phyloP scores from a whole-genome alignment of 1,140 invertebrate species.

The Chelonus insularis region DNA sequence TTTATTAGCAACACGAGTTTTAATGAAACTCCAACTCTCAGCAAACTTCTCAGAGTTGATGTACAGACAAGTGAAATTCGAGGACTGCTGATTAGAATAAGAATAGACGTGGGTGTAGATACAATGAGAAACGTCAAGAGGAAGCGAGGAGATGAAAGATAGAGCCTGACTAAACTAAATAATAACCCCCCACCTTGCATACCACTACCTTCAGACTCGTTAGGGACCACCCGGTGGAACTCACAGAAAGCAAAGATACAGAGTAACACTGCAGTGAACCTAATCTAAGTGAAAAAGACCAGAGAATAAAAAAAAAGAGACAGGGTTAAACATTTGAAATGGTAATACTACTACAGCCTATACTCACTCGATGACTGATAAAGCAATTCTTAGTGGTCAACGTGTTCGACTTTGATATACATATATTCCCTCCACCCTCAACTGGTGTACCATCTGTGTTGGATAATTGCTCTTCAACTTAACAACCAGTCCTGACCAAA shows the following conservation, averaged over 20 bases:
- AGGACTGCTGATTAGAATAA: no score
- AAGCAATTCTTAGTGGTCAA: constrained; percentile 46
- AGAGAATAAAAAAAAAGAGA: background rate
- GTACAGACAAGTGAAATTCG: no score
- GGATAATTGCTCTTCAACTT: constrained; percentile 18
- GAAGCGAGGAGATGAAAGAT: constrained; percentile 52
- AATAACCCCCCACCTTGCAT: constrained; percentile 47
- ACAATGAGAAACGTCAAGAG: constrained; percentile 11
- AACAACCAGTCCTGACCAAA: constrained; percentile 9
- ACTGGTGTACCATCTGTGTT: constrained; percentile 19
- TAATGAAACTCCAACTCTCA: no score
- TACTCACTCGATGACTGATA: constrained; percentile 50
- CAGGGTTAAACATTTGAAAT: constrained; percentile 48
- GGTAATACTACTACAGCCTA: constrained; percentile 44
- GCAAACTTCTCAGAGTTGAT: no score
- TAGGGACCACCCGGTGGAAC: constrained; percentile 56
- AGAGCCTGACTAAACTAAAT: constrained; percentile 56
- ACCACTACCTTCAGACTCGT: constrained; percentile 32
- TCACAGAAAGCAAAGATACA: constrained; percentile 43
- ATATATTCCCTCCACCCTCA: constrained; percentile 3
- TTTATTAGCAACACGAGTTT: no score
- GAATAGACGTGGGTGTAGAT: constrained; percentile 9
- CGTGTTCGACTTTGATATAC: constrained; percentile 7
- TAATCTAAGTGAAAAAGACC: background rate
- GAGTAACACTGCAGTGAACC: constrained; percentile 23